Evolutionary conservation across 2,888 invertebrate species (phyloP).

Genomic region (Lasioglossum vierecki): DNA sequence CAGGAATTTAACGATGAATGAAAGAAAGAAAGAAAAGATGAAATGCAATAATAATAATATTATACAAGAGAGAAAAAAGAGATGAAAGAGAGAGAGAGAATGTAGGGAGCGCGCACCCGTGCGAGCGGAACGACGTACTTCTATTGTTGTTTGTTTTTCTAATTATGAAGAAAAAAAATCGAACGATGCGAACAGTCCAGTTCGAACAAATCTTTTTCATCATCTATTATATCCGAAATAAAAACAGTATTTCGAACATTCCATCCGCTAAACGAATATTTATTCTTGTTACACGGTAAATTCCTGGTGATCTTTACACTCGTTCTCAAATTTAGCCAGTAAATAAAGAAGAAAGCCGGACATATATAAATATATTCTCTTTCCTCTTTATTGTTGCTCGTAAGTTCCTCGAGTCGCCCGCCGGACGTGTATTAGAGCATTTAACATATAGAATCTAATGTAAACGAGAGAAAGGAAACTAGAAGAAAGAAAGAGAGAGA

Average conservation of each 20-base stretch:
- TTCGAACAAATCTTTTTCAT: neutral
- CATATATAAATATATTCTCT: slow-evolving; percentile 24
- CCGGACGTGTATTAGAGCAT: slow-evolving; percentile 67
- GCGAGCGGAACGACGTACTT: slow-evolving; percentile 69
- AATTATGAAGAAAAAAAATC: neutral
- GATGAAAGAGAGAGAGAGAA: slow-evolving; percentile 51
- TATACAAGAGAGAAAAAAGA: slow-evolving; percentile 56
- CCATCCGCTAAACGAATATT: neutral
- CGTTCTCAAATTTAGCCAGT: slow-evolving; percentile 14
- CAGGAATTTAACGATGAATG: slow-evolving; percentile 82
- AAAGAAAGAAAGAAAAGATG: slow-evolving; percentile 77
- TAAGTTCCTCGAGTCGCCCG: slow-evolving; percentile 76
- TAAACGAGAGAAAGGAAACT: slow-evolving; percentile 45
- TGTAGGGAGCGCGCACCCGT: slow-evolving; percentile 68
- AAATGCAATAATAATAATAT: slow-evolving; percentile 82
- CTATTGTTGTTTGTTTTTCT: slow-evolving; percentile 1
- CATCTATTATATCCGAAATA: neutral
- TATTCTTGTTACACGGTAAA: slow-evolving; percentile 2
- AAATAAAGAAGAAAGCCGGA: slow-evolving; percentile 5
- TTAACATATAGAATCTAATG: slow-evolving; percentile 71
- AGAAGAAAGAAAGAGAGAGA: slow-evolving; percentile 12
- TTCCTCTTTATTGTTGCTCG: slow-evolving; percentile 59
- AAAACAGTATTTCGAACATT: slow-evolving; percentile 16
- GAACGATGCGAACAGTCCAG: neutral
- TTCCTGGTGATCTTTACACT: neutral